Evolutionary conservation across 1,140 invertebrate species (phyloP).

Genomic region (Caenorhabditis brenneri): DNA sequence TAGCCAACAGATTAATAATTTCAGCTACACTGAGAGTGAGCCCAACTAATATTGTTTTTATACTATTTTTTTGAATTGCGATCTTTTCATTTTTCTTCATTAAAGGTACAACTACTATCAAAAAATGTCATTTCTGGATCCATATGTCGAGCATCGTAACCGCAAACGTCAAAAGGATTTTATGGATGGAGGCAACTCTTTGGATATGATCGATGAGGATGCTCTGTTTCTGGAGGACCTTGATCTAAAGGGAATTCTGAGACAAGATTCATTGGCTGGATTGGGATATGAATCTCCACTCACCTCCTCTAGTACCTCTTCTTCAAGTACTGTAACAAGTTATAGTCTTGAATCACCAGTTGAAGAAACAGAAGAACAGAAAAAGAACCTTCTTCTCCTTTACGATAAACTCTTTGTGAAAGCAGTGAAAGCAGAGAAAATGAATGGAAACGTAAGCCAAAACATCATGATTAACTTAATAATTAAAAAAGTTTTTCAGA

Average conservation of each 20-base stretch:
- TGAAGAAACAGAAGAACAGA: neutral
- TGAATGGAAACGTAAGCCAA: too few relatives aligned
- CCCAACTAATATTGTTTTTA: too few relatives aligned
- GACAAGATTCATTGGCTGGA: neutral
- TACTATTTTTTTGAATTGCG: too few relatives aligned
- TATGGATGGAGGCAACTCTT: neutral
- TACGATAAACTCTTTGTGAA: neutral
- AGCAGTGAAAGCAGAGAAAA: neutral
- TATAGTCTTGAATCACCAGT: neutral
- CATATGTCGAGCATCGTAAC: conserved; percentile 47
- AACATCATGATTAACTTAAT: neutral
- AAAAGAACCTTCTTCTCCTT: neutral
- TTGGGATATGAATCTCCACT: neutral
- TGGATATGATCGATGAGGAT: neutral
- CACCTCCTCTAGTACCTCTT: neutral
- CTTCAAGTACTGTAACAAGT: neutral
- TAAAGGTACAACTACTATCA: conserved; percentile 40
- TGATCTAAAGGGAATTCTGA: neutral
- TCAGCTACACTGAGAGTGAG: too few relatives aligned
- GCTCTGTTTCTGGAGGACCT: neutral
- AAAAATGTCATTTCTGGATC: conserved; percentile 50
- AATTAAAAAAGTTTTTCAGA: neutral
- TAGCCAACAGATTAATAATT: too few relatives aligned
- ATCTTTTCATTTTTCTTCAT: too few relatives aligned
- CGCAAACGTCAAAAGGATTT: neutral